Evolutionary conservation across 2,888 invertebrate species (phyloP).

Genomic region (Cephonodes hylas): DNA sequence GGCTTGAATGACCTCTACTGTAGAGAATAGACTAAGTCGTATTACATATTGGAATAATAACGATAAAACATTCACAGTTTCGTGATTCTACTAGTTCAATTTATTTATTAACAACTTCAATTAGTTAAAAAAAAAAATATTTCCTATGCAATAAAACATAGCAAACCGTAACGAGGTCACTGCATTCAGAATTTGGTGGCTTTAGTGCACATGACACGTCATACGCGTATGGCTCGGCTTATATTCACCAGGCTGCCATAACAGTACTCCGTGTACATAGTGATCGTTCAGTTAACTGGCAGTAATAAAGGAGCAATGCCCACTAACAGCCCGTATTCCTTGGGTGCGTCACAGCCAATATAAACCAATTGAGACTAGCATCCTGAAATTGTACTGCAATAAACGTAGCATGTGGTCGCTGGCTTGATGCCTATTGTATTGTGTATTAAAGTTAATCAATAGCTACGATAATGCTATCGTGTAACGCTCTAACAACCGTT

Average conservation of each 20-base stretch:
- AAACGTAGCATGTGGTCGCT: constrained; percentile 11
- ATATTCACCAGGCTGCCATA: background rate
- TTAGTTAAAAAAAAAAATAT: too few species aligned
- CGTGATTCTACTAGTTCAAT: too few species aligned
- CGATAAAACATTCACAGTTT: too few species aligned
- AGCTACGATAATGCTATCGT: constrained; percentile 6
- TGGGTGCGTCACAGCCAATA: constrained; percentile 62
- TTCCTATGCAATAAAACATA: too few species aligned
- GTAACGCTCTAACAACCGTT: background rate
- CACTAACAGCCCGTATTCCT: constrained; percentile 29
- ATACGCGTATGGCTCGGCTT: background rate
- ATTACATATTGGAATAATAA: too few species aligned
- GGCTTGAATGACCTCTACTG: too few species aligned
- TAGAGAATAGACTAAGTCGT: too few species aligned
- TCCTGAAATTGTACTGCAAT: constrained; percentile 34
- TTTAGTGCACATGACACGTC: background rate
- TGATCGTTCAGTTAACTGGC: constrained; percentile 7
- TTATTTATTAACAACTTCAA: too few species aligned
- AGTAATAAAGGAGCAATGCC: constrained; percentile 13
- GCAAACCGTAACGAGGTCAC: background rate
- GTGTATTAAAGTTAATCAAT: constrained; percentile 7
- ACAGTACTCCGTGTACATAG: constrained; percentile 12
- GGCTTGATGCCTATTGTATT: constrained; percentile 1
- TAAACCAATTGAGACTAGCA: constrained; percentile 68
- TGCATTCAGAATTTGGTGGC: background rate